Percentiles rank a stretch among this genome's conserved stretches.
phyloP scores from a whole-genome alignment of 2,797 vertebrate species.

The Catostomus latipinnis region DNA sequence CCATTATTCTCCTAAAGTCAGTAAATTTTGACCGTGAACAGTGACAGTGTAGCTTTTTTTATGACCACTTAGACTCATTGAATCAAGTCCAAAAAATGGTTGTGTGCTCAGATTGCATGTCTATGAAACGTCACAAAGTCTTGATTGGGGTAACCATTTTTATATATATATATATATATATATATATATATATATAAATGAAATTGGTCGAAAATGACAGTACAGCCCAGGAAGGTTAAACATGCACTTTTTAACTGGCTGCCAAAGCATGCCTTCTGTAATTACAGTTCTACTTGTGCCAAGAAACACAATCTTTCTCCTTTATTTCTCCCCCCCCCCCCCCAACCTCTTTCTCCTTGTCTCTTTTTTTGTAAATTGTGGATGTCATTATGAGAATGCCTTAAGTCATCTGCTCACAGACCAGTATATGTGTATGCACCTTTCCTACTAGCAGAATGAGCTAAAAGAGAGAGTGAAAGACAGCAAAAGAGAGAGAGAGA shows the following conservation, averaged over 20 bases:
- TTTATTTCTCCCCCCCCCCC: too few relatives aligned
- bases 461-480: not conserved
- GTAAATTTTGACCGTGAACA: too few relatives aligned
- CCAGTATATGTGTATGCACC: conserved; percentile 7
- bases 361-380: not conserved
- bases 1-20: too few relatives aligned
- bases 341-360: not conserved
- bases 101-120: too few relatives aligned
- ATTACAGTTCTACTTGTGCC: conserved; percentile 25
- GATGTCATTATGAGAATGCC: conserved; percentile 21
- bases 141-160: too few relatives aligned
- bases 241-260: conserved; percentile 14
- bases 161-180: too few relatives aligned
- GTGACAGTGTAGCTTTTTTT: too few relatives aligned
- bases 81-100: too few relatives aligned
- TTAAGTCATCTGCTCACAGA: conserved; percentile 1
- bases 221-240: conserved; percentile 11
- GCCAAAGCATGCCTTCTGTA: conserved; percentile 45
- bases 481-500: conserved; percentile 7
- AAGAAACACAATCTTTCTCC: conserved; percentile 17
- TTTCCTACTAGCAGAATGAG: conserved; percentile 13
- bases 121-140: too few relatives aligned
- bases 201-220: too few relatives aligned
- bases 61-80: too few relatives aligned
- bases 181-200: too few relatives aligned